phyloP scores from a whole-genome alignment of 2,113 vertebrate genomes.

The Mionectes macconnelli region DNA sequence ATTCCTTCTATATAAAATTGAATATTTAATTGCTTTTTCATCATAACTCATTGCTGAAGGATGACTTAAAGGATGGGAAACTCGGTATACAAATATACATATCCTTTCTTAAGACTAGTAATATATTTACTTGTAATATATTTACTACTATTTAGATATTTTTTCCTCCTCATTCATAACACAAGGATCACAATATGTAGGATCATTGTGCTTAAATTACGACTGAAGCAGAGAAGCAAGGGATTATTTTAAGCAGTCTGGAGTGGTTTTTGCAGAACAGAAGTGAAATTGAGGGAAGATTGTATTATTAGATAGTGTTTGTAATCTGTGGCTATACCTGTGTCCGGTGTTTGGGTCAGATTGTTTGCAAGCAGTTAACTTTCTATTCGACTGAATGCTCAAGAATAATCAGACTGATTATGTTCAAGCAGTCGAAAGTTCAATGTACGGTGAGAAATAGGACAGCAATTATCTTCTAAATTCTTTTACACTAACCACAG shows the following conservation, averaged over 20 bases:
- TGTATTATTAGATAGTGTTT: background rate
- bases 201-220: background rate
- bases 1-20: background rate
- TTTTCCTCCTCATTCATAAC: background rate
- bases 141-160: background rate
- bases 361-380: background rate
- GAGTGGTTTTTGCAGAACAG: background rate
- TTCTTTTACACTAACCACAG: background rate
- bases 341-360: background rate
- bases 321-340: background rate
- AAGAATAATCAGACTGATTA: background rate
- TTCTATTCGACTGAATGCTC: background rate
- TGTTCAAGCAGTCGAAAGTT: slow-evolving; percentile 4
- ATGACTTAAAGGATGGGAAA: background rate
- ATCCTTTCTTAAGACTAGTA: background rate
- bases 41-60: background rate
- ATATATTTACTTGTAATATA: background rate
- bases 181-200: background rate
- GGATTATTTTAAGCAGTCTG: background rate
- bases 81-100: background rate
- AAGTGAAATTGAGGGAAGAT: background rate
- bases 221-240: background rate
- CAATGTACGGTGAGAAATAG: background rate
- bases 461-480: background rate
- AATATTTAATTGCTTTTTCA: background rate